Base-by-base conservation (phyloP, 2,888 invertebrate species). In the Sericinus montela region DNA sequence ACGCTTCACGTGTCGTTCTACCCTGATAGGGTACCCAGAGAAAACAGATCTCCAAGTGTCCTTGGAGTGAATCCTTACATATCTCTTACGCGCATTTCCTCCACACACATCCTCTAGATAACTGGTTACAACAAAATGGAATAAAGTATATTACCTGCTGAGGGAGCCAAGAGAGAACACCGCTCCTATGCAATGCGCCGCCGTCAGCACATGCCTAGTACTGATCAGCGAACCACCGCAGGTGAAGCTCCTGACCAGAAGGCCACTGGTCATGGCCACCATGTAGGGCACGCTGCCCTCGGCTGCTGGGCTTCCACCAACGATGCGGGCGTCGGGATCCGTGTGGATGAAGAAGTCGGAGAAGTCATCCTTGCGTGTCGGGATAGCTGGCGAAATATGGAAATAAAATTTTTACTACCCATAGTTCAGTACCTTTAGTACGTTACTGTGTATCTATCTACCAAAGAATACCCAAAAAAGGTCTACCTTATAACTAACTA, bases 181-280 rank as follows among this genome's bases (percentile, higher is more conserved):
- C 55, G 64, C 38, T 0, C 35, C 72, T 49, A 80, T 72, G 52
- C 81, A 82, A 43, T 81, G 80, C 1, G 81, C 80, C 0, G 81
- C 81, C 0, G 78, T 80, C 3, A 81, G 61, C 3, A 80, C 67
- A 13, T 63, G 65, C 1, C 73, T 56, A 0, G 14, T 43, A 1
- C 58, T 32, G 46, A 81, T 51, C 3, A 80, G 39, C 3, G 80
- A 80, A 0, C 72, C 79, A 0, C 80, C 80, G 48, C 80, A 81
- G 3, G 70, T 2, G 48, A 73, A 70, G 32, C 59, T 70, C 4
- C 71, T 59, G 50, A 77, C 8, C 0, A 68, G 0, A 0, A 54
- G 1, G 0, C 79, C 79, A 10, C n/a, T 63, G 43, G 69, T 56
- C 46, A 80, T 40, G 0, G 72, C 77, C 10, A 64, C 77, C 78